These are phyloP conservation scores for Phyllotreta striolata DNA, from an alignment of 2,888 invertebrate genomes.

Conservation along the genomic window DNA sequence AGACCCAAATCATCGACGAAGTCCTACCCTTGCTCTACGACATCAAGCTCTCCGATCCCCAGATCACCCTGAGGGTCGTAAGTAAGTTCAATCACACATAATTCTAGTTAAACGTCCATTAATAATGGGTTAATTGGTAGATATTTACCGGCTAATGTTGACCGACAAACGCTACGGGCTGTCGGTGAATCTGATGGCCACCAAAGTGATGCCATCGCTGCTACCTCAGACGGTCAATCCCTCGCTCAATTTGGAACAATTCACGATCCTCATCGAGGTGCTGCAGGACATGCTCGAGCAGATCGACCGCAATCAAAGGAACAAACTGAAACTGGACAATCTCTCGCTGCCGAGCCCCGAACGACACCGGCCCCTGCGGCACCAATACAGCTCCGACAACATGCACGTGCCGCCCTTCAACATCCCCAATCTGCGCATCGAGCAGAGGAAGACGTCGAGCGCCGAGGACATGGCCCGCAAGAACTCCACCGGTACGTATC, in stretches of 20 bases:
- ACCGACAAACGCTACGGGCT: constrained; percentile 90
- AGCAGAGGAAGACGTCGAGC: constrained; percentile 87
- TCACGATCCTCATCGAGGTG: constrained; percentile 80
- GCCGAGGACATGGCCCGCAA: constrained; percentile 92
- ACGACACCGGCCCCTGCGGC: constrained; percentile 75
- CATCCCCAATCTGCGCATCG: constrained; percentile 86
- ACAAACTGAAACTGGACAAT: constrained; percentile 87
- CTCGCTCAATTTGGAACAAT: constrained; percentile 82
- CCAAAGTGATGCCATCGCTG: constrained; percentile 90
- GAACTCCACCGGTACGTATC: constrained; percentile 74
- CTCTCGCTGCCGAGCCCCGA: constrained; percentile 79
- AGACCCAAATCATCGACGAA: constrained; percentile 87
- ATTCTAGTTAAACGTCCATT: background rate
- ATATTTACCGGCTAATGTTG: constrained; percentile 90
- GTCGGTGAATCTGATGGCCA: constrained; percentile 90
- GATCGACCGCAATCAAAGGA: constrained; percentile 87
- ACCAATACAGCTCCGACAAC: constrained; percentile 87
- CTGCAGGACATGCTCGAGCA: constrained; percentile 92
- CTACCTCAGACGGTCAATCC: constrained; percentile 94
- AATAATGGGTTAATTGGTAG: constrained; percentile 64
- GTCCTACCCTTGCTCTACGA: constrained; percentile 89
- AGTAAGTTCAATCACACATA: constrained; percentile 73
- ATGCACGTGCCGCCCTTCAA: constrained; percentile 85
- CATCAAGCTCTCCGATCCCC: constrained; percentile 86
- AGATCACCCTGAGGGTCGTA: constrained; percentile 88